phyloP scores from a whole-genome alignment of 2,797 vertebrate species.

The Sebastes hubbsi region DNA sequence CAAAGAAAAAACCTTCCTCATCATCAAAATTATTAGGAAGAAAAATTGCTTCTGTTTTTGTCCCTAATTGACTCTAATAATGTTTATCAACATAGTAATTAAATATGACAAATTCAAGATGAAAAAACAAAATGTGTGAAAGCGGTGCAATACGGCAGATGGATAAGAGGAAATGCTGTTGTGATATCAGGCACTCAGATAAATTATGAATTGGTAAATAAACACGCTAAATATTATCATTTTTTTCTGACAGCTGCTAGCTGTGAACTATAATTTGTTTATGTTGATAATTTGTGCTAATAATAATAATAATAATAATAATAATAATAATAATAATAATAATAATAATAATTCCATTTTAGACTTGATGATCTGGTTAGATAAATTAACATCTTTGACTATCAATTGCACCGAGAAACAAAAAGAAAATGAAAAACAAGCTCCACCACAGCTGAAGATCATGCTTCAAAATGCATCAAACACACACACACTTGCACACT shows the following conservation, averaged over 20 bases:
- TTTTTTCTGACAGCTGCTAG: neutral
- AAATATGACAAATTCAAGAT: slow-evolving; percentile 28
- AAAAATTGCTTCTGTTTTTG: slow-evolving; percentile 29
- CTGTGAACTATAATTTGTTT: neutral
- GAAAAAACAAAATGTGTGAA: slow-evolving; percentile 15
- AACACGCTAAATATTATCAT: slow-evolving; percentile 16
- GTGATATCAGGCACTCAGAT: neutral
- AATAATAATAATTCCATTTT: neutral
- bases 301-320: neutral
- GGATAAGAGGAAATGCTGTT: neutral
- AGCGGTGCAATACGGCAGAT: slow-evolving; percentile 2
- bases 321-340: neutral
- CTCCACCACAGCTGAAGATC: neutral
- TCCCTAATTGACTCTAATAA: neutral
- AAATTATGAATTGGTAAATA: slow-evolving; percentile 18
- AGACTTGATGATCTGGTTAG: neutral
- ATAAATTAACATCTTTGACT: neutral
- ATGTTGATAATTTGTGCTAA: neutral
- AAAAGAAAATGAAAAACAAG: neutral
- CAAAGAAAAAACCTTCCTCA: neutral
- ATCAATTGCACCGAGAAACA: neutral
- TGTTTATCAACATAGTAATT: neutral
- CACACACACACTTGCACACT: neutral
- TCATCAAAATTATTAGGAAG: neutral
- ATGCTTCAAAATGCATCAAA: neutral